Base-by-base conservation (phyloP, 2,797 vertebrate species). In the Macropus fuliginosus region DNA sequence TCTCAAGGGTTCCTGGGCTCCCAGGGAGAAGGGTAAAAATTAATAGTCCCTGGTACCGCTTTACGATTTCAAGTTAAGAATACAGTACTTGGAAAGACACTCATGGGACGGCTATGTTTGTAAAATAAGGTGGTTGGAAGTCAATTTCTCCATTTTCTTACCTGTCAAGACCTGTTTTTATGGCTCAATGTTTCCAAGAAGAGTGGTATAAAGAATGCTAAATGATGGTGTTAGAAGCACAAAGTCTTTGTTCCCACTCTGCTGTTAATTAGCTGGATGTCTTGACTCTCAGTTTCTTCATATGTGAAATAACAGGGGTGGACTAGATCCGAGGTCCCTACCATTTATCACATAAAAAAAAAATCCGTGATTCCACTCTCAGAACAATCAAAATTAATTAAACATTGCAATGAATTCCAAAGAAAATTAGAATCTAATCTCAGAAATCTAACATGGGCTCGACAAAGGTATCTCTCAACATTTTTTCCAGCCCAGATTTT, bases 131-230 rank as follows among this genome's bases (percentile, higher is more conserved):
- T 55, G 52, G 90, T 31, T 91, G 52, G 29, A 55, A 55, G 31
- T 91, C 90, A 91, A 91, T 91, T 91, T 91, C 54, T 91, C 54
- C 40, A 16, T 91, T 91, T 91, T 55, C 90, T 91, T 55, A 91
- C 90, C 34, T 91, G 90, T 55, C 90, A 91, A 91, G 52, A 91
- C 87, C 40, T 90, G 87, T 31, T 34, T 31, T 55, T 34, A 9
- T 55, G 13, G 29, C 13, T 55, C 5, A 91, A 13, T 54, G 29
- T 91, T 54, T 91, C 90, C 52, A 54, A 0, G 6, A 91, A 91
- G 52, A 54, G 90, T 55, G 13, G 29, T 34, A 54, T 29, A 91
- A 91, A 21, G 50, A 31, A 34, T 31, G 55, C 54, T 34, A 55
- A 90, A 91, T 54, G 55, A 91, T 31, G 18, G 29, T 14, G 52